Conservation (phyloP, 2,888 invertebrate genomes). For the Amphimallon solstitiale region DNA sequence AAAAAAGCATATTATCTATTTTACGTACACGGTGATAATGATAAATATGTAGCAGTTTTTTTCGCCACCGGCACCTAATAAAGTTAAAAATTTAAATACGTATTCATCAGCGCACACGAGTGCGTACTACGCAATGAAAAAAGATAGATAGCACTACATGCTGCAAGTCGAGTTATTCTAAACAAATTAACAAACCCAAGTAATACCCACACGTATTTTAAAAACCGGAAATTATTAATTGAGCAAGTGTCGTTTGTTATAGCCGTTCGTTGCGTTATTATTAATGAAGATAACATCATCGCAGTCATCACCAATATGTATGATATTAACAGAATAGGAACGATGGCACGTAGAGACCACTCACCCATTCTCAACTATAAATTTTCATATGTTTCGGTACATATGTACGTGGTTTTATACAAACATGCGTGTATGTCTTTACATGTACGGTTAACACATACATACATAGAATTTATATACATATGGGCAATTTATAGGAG, state of each 20-base stretch:
- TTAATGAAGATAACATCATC: constrained; percentile 33
- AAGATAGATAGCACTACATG: too few species aligned
- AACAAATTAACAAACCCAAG: constrained; percentile 52
- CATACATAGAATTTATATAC: not conserved
- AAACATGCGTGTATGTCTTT: not conserved
- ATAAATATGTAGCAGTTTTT: too few species aligned
- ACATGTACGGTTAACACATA: not conserved
- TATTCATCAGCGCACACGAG: too few species aligned
- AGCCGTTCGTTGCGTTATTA: constrained; percentile 31
- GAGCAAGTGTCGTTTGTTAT: constrained; percentile 44
- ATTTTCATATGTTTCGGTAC: not conserved
- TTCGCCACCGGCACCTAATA: too few species aligned
- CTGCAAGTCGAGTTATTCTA: constrained; percentile 43
- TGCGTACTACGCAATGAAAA: too few species aligned
- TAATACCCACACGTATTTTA: constrained; percentile 52
- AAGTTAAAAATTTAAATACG: too few species aligned
- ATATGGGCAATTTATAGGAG: not conserved
- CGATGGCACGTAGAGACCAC: not conserved
- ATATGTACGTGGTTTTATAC: constrained; percentile 4
- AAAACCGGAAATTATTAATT: constrained; percentile 52
- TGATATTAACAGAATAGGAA: constrained; percentile 6
- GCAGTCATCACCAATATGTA: constrained; percentile 29
- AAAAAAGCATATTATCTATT: too few species aligned
- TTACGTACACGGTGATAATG: too few species aligned
- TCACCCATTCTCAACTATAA: not conserved